Conservation (phyloP, 2,113 vertebrate species). For the Suricata suricatta region DNA sequence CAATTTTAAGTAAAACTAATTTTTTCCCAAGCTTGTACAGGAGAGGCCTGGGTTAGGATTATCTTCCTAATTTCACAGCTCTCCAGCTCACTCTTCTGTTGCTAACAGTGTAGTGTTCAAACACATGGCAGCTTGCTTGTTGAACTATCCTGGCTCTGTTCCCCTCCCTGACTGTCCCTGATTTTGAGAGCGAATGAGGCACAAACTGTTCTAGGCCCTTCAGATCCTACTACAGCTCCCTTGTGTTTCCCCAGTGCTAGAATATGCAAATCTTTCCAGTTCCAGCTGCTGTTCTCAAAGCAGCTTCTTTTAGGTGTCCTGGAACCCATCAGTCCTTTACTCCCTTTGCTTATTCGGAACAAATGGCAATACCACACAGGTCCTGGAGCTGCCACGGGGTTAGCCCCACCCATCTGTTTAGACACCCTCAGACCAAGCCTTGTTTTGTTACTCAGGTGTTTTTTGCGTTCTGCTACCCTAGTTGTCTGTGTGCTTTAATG, state of each 20-base stretch:
- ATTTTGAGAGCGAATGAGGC: not conserved
- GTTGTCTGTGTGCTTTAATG: not conserved
- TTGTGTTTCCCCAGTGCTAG: not conserved
- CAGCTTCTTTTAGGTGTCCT: not conserved
- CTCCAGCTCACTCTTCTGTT: not conserved
- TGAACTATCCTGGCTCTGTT: not conserved
- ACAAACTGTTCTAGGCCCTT: not conserved
- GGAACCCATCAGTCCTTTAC: not conserved
- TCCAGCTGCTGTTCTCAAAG: not conserved
- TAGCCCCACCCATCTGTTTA: not conserved
- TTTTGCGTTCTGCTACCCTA: not conserved
- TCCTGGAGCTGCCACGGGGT: not conserved
- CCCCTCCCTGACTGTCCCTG: not conserved
- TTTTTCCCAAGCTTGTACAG: not conserved
- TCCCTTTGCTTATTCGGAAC: not conserved
- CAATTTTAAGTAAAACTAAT: constrained; percentile 9
- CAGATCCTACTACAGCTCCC: not conserved
- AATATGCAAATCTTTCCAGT: not conserved
- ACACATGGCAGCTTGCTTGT: not conserved
- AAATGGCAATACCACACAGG: not conserved
- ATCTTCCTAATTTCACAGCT: not conserved
- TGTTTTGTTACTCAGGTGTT: not conserved
- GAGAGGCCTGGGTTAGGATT: not conserved
- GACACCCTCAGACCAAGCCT: not conserved
- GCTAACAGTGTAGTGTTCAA: not conserved